Evolutionary conservation across 2,888 invertebrate species (phyloP), one percentile per base, ranked within the genome.

Genomic region (Cheilosia grossa): DNA sequence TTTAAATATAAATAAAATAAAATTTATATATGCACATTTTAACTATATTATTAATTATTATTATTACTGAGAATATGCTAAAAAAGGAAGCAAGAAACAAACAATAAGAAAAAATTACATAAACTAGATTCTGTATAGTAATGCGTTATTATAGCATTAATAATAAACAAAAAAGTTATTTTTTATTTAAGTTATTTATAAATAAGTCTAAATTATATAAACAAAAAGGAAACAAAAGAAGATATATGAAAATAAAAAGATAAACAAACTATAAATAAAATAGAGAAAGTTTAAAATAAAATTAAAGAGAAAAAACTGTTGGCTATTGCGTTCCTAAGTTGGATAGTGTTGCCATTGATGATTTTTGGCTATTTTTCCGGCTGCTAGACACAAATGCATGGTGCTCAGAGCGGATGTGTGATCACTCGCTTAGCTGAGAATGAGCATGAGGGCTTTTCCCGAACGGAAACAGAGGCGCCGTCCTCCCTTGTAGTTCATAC

Each of bases 171-270:
- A 58, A 67, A 72, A 56, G 63, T 69, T 82, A 69, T 82, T 78
- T 82, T 82, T 73, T 73, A 74, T 82, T 63, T 79, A 82, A 82
- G 67, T 58, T 82, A 79, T 82, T 82, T 82, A 79, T 63, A 67
- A 82, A 54, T 47, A 59, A 82, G 67, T 64, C 69, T 77, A 59
- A 72, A 77, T 75, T 59, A 70, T 70, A 61, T 77, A 59, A 63
- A 64, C 17, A 70, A 21, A 75, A 66, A 40, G 44, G 51, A 72
- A 61, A 27, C 27, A 27, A 27, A 66, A 40, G 58, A 47, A 67
- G 33, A 21, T 19, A 73, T 24, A 27, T 27, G 30, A 53, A 42
- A 49, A 56, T 15, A 44, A 56, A 49, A 64, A 49, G 9, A 54
- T 58, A 66, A 75, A 70, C 64, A 56, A 77, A 82, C 70, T 77